These are phyloP conservation scores for Drosophila lacicola DNA, from an alignment of 2,888 invertebrate genomes.

Conservation along the genomic window DNA sequence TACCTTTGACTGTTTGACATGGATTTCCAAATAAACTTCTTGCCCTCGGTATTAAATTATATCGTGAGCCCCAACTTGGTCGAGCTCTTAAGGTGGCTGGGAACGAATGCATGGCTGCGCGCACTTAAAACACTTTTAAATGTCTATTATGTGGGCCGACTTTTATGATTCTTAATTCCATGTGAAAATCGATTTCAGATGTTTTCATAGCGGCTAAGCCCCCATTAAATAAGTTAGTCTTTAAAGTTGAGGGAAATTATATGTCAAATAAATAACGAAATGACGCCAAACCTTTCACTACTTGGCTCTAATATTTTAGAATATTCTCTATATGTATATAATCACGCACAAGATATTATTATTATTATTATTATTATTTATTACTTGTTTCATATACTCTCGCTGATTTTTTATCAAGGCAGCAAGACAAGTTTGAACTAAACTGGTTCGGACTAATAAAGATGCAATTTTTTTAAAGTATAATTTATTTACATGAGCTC, in stretches of 20 bases:
- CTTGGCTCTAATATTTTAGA: too few relatives aligned
- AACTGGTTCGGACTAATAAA: too few relatives aligned
- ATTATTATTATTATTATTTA: too few relatives aligned
- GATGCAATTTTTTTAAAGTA: too few relatives aligned
- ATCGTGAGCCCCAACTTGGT: constrained; percentile 15
- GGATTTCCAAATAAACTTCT: constrained; percentile 61
- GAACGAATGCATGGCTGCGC: constrained; percentile 47
- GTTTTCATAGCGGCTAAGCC: background rate
- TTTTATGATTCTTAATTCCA: background rate
- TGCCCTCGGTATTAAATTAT: constrained; percentile 51
- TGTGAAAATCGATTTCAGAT: constrained; percentile 16
- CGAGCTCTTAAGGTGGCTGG: background rate
- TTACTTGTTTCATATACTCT: too few relatives aligned
- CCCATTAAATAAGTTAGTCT: background rate
- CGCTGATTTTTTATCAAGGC: too few relatives aligned
- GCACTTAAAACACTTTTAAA: constrained; percentile 63
- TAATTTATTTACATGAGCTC: too few relatives aligned
- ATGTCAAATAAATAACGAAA: too few relatives aligned
- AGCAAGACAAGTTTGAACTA: too few relatives aligned
- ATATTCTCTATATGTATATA: too few relatives aligned
- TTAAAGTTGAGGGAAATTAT: background rate
- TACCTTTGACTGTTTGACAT: constrained; percentile 64
- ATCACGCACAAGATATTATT: too few relatives aligned
- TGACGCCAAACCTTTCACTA: too few relatives aligned
- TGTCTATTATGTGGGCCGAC: constrained; percentile 11